Evolutionary conservation across 2,888 invertebrate genomes (phyloP).

Genomic region (Dorcus hopei): DNA sequence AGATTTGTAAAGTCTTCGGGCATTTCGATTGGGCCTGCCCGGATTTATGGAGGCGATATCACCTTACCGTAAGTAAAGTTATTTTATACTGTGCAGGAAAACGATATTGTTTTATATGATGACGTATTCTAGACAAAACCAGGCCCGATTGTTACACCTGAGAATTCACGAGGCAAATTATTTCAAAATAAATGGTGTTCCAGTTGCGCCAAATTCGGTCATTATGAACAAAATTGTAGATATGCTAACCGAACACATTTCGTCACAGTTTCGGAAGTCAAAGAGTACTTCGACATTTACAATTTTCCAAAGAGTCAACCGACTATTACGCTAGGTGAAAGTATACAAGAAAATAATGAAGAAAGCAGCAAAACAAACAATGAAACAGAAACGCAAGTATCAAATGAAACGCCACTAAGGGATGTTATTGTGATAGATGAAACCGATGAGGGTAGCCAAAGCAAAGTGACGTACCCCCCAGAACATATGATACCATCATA

Average conservation of each 20-base stretch:
- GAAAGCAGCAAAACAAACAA: background rate
- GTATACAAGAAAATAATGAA: background rate
- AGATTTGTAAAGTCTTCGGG: constrained; percentile 61
- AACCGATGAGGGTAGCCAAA: background rate
- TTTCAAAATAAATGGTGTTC: constrained; percentile 45
- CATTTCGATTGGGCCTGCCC: constrained; percentile 64
- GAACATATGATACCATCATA: constrained; percentile 13
- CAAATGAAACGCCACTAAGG: background rate
- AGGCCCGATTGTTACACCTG: constrained; percentile 35
- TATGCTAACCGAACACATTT: constrained; percentile 34
- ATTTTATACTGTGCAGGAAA: background rate
- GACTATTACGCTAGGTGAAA: background rate
- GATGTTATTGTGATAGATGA: background rate
- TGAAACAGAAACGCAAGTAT: background rate
- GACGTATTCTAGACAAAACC: constrained; percentile 28
- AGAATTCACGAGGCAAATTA: constrained; percentile 38
- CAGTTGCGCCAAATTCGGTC: constrained; percentile 49
- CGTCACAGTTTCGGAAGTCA: constrained; percentile 29
- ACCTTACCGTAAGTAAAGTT: constrained; percentile 60
- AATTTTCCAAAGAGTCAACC: constrained; percentile 11
- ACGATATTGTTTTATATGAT: background rate
- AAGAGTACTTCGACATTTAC: constrained; percentile 32
- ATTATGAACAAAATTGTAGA: constrained; percentile 40
- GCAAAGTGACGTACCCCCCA: constrained; percentile 7
- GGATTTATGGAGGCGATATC: constrained; percentile 73